These are phyloP conservation scores for Bombus waltoni DNA, from an alignment of 1,140 invertebrate genomes.

Conservation along the genomic window DNA sequence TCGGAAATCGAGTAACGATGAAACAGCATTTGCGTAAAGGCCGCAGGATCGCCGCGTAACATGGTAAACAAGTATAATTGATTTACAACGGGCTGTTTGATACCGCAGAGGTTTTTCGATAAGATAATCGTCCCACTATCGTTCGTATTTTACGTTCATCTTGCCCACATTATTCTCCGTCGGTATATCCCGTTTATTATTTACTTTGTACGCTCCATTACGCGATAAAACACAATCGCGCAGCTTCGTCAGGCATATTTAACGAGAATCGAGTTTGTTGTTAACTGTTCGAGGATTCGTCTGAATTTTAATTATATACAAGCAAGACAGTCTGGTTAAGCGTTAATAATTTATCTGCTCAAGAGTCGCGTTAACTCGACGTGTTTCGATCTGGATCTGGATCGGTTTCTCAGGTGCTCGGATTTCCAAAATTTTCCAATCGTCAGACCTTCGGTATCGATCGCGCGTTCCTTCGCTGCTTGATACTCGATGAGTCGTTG, in stretches of 20 bases:
- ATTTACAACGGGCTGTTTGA: conserved; percentile 34
- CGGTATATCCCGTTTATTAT: neutral
- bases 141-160: neutral
- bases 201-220: neutral
- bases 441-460: too few relatives aligned
- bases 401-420: too few relatives aligned
- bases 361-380: too few relatives aligned
- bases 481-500: neutral
- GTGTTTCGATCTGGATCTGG: too few relatives aligned
- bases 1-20: neutral
- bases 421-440: too few relatives aligned
- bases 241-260: neutral
- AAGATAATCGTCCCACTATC: conserved; percentile 42
- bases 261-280: neutral
- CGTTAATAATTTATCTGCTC: too few relatives aligned
- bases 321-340: neutral
- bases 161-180: neutral
- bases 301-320: neutral
- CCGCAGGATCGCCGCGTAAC: neutral
- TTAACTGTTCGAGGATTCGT: neutral
- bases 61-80: conserved; percentile 22
- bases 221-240: neutral
- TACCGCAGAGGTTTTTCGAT: conserved; percentile 47
- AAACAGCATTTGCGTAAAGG: neutral
- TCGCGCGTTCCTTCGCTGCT: too few relatives aligned